Base-by-base conservation (phyloP, 2,113 vertebrate genomes). In the Alethe castanea region DNA sequence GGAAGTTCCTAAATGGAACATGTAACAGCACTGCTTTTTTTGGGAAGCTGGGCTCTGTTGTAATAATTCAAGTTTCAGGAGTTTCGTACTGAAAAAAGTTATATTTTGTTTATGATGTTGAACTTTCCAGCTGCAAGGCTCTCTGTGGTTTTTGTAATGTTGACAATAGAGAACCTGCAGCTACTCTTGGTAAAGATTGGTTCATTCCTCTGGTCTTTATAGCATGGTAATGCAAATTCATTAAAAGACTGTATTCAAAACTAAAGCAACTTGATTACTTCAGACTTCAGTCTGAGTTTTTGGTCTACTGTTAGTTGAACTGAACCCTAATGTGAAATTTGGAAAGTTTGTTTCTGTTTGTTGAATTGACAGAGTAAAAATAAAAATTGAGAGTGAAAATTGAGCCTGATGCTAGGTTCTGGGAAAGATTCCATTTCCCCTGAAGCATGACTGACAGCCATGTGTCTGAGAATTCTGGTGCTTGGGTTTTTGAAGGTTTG, bases 361-460 rank as follows among this genome's bases (percentile, higher is more conserved):
- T 74, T 86, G 62, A 94, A 81, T 11, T n/a, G 36, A 67, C 28
- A 52, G 35, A 59, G 8, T 50, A 52, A 89, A 64, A 81, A 64
- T 26, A 29, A 81, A 86, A 91, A 70, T 59, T n/a, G 28, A 90
- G 60, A 62, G 36, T 18, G 57, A 86, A 72, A 88, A 54, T 14
- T 10, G 19, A 86, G 90, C 22, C 28, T 29, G 45, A 25, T 85
- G 84, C 54, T 54, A 36, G 33, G 19, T 78, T 65, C 66, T 86
- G 90, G 88, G 91, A 71, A 78, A 61, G 29, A 47, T 35, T 80
- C 54, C 40, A 73, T 56, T 95, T 94, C 44, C 71, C 53, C 47
- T 3, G 14, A 33, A 50, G 31, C 20, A 9, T 40, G 79, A 56
- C 47, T 87, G 93, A 91, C 84, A 92, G 56, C 77, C 78, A 14